phyloP scores from a whole-genome alignment of 1,140 invertebrate genomes.

The Drosophila nebulosa region DNA sequence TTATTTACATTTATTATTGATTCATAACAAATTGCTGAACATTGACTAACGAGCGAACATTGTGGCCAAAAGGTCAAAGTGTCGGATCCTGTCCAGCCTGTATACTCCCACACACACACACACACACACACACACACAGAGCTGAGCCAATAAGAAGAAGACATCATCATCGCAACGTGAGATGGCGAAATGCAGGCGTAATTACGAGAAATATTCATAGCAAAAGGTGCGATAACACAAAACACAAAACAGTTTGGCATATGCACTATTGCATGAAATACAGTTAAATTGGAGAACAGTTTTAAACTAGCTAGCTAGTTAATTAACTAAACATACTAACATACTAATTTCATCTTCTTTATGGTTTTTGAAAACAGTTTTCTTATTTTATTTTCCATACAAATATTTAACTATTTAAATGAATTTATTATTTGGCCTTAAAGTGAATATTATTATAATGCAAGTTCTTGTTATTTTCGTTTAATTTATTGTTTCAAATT shows the following conservation, averaged over 20 bases:
- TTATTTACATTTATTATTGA: constrained; percentile 79
- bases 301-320: no score
- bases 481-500: no score
- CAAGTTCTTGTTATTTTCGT: no score
- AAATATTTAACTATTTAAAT: no score
- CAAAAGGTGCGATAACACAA: neutral
- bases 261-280: neutral
- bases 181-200: constrained; percentile 28
- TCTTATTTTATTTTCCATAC: no score
- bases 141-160: neutral
- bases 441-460: no score
- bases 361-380: no score
- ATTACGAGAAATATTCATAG: constrained; percentile 41
- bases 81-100: constrained; percentile 13
- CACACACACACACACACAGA: constrained; percentile 8
- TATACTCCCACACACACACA: no score
- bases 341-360: no score
- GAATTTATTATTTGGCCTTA: no score
- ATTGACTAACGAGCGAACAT: constrained; percentile 73
- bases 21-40: constrained; percentile 68
- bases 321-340: no score
- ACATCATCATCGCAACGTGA: neutral
- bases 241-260: neutral
- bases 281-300: neutral
- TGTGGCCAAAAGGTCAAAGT: constrained; percentile 70